Evolutionary conservation across 2,888 invertebrate genomes (phyloP).

Genomic region (Dryobota labecula): DNA sequence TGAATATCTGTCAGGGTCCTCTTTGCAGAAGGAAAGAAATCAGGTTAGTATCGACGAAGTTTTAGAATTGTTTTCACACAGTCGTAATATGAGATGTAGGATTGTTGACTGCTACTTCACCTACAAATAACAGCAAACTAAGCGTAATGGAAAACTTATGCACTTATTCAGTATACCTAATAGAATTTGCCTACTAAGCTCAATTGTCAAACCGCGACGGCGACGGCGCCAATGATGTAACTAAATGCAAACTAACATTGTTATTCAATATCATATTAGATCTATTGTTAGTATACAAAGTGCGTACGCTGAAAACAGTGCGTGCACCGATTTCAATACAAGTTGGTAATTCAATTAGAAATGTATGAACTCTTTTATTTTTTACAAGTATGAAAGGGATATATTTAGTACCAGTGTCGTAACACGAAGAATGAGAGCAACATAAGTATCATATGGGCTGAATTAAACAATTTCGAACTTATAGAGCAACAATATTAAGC

Average conservation of each 20-base stretch:
- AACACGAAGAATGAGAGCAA: neutral
- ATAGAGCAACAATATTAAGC: neutral
- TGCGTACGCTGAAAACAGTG: constrained; percentile 27
- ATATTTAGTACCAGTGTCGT: constrained; percentile 2
- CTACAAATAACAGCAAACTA: constrained; percentile 12
- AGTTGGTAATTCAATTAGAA: constrained; percentile 28
- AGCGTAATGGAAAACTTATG: constrained; percentile 23
- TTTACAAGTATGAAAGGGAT: constrained; percentile 31
- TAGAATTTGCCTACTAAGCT: constrained; percentile 18
- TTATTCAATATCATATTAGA: constrained; percentile 46
- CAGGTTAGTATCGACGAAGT: neutral
- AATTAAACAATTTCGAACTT: neutral
- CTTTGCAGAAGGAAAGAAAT: neutral
- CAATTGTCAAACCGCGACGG: constrained; percentile 17
- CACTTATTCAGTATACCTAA: neutral
- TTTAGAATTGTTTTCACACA: constrained; percentile 6
- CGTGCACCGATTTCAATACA: constrained; percentile 18
- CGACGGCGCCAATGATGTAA: constrained; percentile 48
- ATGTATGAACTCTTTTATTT: constrained; percentile 44
- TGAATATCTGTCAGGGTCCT: neutral
- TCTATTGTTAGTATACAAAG: constrained; percentile 56
- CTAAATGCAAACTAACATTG: constrained; percentile 25
- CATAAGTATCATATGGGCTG: neutral
- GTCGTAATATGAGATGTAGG: neutral
- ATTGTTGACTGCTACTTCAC: neutral